phyloP scores from a whole-genome alignment of 2,113 vertebrate genomes.

The Pycnonotus jocosus region DNA sequence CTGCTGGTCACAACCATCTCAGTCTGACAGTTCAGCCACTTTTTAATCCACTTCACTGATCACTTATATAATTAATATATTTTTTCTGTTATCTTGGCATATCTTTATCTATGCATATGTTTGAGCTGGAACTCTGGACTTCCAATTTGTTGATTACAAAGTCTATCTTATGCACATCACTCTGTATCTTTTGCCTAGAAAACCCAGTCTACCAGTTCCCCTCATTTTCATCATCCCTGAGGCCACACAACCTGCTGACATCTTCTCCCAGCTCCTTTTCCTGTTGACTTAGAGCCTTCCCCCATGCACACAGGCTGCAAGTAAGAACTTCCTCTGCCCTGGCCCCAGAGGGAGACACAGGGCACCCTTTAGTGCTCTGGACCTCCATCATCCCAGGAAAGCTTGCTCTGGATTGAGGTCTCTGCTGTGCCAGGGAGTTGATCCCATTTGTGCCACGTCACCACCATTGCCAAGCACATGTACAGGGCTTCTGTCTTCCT shows the following conservation, averaged over 20 bases:
- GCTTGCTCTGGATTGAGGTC: background rate
- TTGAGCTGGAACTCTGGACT: background rate
- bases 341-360: background rate
- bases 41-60: background rate
- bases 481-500: background rate
- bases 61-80: background rate
- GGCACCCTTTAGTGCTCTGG: background rate
- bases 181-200: background rate
- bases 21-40: background rate
- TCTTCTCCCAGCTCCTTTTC: background rate
- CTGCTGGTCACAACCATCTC: background rate
- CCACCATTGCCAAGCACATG: fast-evolving
- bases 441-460: background rate
- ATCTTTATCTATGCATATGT: background rate
- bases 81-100: background rate
- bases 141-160: background rate
- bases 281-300: background rate
- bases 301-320: fast-evolving
- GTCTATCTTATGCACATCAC: background rate
- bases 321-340: background rate
- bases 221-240: background rate
- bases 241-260: fast-evolving
- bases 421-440: background rate
- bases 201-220: background rate
- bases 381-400: background rate